Evolutionary conservation across 2,113 vertebrate genomes (phyloP), one percentile per base, ranked within the genome.

Genomic region (Tyrannus savana): DNA sequence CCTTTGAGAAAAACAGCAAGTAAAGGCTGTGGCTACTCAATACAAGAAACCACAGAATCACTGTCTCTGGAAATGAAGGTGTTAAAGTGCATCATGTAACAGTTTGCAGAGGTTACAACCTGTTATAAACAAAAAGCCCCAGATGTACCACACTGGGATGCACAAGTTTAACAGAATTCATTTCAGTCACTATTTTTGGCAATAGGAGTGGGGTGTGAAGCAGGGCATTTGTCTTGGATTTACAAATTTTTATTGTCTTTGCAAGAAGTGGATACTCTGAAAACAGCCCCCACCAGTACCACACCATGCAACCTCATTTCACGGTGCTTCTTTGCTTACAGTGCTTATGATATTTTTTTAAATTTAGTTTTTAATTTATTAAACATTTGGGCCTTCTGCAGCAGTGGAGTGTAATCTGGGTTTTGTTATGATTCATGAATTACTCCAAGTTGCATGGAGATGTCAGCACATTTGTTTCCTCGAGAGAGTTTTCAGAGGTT

Each of bases 171-270:
- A 18, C 14, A 35, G 22, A 47, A 42, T 28, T 49, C 4, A 31
- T 30, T 59, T 42, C 10, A 55, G n/a, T 33, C n/a, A 8, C 56
- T 71, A 10, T 24, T 77, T 92, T 46, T 58, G 28, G 35, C 15
- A 14, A 8, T 0, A 46, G 22, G 53, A 87, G 16, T 0, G 9
- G 10, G 28, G 8, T 31, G 28, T 6, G 3, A 87, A 78, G 30
- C 16, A 72, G 18, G 17, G 8, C 25, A 47, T 83, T 71, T 58
- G n/a, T 19, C n/a, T 15, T 24, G 7, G 24, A 58, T 58, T 53
- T 16, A 58, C 16, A 62, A 58, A 17, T 74, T 37, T 5, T 5
- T 53, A 53, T 7, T 2, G 1, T 17, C 39, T 76, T 79, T 59
- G 28, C 25, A 49, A 85, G 42, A 53, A 85, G 42, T 3, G 9